Evolutionary conservation across 2,888 invertebrate genomes (phyloP).

Genomic region (Philhelius pedissequus): DNA sequence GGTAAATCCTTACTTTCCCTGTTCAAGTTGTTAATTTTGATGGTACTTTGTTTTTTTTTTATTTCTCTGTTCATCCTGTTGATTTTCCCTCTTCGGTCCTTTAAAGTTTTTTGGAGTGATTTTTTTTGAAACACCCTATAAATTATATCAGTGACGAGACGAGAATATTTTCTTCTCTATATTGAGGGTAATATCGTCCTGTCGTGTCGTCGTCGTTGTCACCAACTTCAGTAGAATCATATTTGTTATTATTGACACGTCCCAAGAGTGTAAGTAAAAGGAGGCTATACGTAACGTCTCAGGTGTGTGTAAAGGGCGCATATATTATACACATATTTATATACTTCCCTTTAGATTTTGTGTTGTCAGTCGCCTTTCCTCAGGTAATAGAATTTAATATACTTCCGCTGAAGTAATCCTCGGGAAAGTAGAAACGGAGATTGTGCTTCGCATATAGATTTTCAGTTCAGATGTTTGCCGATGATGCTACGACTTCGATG

Average conservation of each 20-base stretch:
- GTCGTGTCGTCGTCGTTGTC: background rate
- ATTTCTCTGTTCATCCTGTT: no score
- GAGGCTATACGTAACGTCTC: conserved; percentile 3
- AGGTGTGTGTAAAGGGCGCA: background rate
- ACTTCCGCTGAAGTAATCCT: conserved; percentile 65
- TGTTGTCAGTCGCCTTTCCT: conserved; percentile 52
- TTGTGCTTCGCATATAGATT: conserved; percentile 61
- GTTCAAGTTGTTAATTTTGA: no score
- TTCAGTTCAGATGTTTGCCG: conserved; percentile 31
- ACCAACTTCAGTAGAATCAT: conserved; percentile 52
- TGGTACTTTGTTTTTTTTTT: no score
- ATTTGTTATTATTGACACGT: conserved; percentile 68
- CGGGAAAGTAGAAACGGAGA: conserved; percentile 46
- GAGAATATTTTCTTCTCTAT: conserved; percentile 8
- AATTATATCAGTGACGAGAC: conserved; percentile 9
- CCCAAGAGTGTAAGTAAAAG: conserved; percentile 48
- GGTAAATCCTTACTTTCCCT: no score
- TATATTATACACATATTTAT: background rate
- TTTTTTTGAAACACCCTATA: background rate
- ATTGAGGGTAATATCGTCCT: conserved; percentile 17
- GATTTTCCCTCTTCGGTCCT: no score
- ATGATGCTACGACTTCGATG: conserved; percentile 10
- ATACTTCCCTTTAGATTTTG: conserved; percentile 32
- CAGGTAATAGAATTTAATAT: conserved; percentile 67
- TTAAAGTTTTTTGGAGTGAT: no score